Evolutionary conservation across 2,113 vertebrate species (phyloP), one percentile per base, ranked within the genome.

Genomic region (Kobus ellipsiprymnus): DNA sequence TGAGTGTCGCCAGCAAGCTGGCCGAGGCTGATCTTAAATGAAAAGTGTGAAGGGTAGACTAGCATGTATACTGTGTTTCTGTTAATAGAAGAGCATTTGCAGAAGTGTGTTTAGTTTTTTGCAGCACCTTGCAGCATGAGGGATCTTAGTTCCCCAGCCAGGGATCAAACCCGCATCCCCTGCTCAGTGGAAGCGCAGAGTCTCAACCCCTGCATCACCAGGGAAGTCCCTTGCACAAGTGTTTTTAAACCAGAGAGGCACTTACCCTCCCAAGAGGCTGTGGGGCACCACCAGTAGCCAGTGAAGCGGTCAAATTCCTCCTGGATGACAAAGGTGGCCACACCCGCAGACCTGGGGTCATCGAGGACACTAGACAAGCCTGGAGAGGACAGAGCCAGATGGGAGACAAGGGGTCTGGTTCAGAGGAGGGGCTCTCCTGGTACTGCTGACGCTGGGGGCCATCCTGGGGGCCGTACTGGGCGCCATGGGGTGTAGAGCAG

Each of bases 231-330:
- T 3, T 27, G 23, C 40, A 25, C 40, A 15, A 74, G 6, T 77
- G 40, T 30, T 13, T 33, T 10, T 4, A 25, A 52, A 23, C 29
- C 2, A 11, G 44, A 80, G 14, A 48, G 54, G 48, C 7, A 88
- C 99, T 97, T 95, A 99, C 99, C 99, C 99, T 99, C 99, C 88
- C 98, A 98, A 74, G 99, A 98, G 94, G 99, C 99, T 2, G 99
- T 98, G 30, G 99, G 99, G 96, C 99, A 99, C 99, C 99, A 99
- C 99, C 99, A 99, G 98, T 99, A 99, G 29, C 99, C 99, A 0
- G 99, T 99, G 98, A 99, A 99, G 17, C 99, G 99, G 97, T 99
- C 99, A 97, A 99, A 99, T 98, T 99, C 99, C 89, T 99, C 99
- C 98, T 99, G 99, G 97, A 99, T 99, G 99, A 99, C 99, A 87